These are phyloP conservation scores for Oryzias dopingdopingensis DNA, from an alignment of 2,797 vertebrate genomes.

Conservation along the genomic window DNA sequence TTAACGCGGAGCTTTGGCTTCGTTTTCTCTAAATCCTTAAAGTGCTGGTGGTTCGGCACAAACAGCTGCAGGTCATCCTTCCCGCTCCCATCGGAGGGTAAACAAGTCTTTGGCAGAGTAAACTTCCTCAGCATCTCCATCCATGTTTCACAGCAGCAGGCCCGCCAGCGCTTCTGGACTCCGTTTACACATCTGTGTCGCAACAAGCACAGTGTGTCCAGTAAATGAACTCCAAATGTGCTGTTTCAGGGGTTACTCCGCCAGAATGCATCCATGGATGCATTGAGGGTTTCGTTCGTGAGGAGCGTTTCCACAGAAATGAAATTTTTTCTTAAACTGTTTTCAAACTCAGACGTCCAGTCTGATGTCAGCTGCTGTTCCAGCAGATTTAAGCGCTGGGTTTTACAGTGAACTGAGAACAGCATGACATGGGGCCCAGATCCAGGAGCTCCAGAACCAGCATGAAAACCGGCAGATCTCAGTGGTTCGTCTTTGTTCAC, in stretches of 20 bases:
- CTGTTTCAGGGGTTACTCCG: not conserved
- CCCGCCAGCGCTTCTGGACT: conserved; percentile 3
- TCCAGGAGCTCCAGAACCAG: no score
- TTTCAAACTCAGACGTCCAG: no score
- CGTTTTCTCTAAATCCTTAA: conserved; percentile 47
- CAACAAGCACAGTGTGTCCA: not conserved
- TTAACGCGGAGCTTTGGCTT: conserved; percentile 60
- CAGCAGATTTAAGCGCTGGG: no score
- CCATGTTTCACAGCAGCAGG: conserved; percentile 2
- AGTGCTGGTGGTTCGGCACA: conserved; percentile 32
- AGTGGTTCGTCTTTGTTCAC: no score
- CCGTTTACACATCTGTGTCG: conserved; percentile 7
- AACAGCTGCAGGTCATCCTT: conserved; percentile 52
- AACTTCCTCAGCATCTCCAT: conserved; percentile 21
- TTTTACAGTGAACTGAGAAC: no score
- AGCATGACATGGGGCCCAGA: no score
- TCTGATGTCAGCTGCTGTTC: no score
- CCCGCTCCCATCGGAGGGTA: conserved; percentile 37
- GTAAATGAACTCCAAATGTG: not conserved
- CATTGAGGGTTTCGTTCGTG: no score
- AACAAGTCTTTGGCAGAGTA: conserved; percentile 54
- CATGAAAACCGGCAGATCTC: no score
- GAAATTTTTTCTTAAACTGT: no score
- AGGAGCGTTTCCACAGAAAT: no score
- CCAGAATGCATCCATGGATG: not conserved